phyloP scores from a whole-genome alignment of 2,797 vertebrate genomes.

The Acipenser oxyrinchus region DNA sequence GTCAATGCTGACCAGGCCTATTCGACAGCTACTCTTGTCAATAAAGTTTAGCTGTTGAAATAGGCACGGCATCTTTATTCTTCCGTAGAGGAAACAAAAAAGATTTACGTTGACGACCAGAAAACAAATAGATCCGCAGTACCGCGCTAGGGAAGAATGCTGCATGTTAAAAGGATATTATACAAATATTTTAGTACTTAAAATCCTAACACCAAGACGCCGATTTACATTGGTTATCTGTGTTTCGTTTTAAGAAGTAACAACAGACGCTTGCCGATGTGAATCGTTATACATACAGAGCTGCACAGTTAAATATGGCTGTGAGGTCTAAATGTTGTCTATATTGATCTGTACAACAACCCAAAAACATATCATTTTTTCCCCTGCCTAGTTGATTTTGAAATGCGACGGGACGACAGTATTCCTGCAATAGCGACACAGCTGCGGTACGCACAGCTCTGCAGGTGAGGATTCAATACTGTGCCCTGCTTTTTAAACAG shows the following conservation, averaged over 20 bases:
- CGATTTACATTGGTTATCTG: not conserved
- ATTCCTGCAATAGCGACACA: conserved; percentile 63
- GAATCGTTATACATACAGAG: too few relatives aligned
- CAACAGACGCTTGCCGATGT: too few relatives aligned
- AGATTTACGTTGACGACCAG: not conserved
- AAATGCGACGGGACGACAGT: conserved; percentile 2
- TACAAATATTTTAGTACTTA: too few relatives aligned
- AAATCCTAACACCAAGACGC: too few relatives aligned
- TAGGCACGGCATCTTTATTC: conserved; percentile 5
- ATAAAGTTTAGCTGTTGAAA: not conserved
- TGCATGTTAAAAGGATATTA: not conserved
- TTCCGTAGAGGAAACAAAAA: conserved; percentile 38
- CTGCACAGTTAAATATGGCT: not conserved
- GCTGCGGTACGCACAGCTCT: conserved; percentile 54
- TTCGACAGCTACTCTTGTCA: too few relatives aligned
- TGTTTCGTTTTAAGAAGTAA: not conserved
- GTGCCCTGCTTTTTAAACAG: too few relatives aligned
- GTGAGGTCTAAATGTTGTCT: conserved; percentile 16
- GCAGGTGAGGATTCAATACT: conserved; percentile 43
- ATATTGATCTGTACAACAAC: too few relatives aligned
- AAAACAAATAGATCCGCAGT: not conserved
- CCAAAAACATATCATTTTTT: too few relatives aligned
- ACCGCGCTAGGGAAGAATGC: too few relatives aligned
- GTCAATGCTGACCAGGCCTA: too few relatives aligned
- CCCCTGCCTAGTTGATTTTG: too few relatives aligned